These are phyloP conservation scores for Poecilobothrus nobilitatus DNA, from an alignment of 2,888 invertebrate species.

Conservation along the genomic window DNA sequence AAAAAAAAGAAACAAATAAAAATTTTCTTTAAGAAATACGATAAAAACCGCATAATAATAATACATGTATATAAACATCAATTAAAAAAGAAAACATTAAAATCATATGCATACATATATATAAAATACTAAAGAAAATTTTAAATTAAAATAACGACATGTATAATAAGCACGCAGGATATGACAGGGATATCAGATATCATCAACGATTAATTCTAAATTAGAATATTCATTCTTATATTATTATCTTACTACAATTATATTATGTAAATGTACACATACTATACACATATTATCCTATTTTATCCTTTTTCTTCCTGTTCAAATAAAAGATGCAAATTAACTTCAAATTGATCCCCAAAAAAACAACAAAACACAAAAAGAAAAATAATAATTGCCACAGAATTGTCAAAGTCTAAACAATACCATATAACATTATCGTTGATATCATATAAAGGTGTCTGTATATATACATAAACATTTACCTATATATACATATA, in stretches of 20 bases:
- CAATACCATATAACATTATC: too few relatives aligned
- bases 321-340: background rate
- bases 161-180: too few relatives aligned
- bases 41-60: too few relatives aligned
- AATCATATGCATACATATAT: too few relatives aligned
- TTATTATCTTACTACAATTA: too few relatives aligned
- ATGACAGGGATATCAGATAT: constrained; percentile 1
- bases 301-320: background rate
- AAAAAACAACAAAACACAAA: background rate
- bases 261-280: background rate
- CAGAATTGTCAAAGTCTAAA: background rate
- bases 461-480: too few relatives aligned
- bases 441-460: too few relatives aligned
- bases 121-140: background rate
- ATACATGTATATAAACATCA: background rate
- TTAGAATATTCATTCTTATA: background rate
- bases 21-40: background rate
- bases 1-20: background rate
- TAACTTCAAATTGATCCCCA: constrained; percentile 3
- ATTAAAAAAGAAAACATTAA: background rate
- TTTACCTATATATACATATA: too few relatives aligned
- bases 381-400: background rate
- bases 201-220: background rate
- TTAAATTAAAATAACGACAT: too few relatives aligned
- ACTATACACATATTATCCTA: background rate